Percentiles rank a stretch among this genome's conserved stretches.
Evolutionary conservation across 2,797 vertebrate species (phyloP).

Genomic region (Malacoctenus gilli): DNA sequence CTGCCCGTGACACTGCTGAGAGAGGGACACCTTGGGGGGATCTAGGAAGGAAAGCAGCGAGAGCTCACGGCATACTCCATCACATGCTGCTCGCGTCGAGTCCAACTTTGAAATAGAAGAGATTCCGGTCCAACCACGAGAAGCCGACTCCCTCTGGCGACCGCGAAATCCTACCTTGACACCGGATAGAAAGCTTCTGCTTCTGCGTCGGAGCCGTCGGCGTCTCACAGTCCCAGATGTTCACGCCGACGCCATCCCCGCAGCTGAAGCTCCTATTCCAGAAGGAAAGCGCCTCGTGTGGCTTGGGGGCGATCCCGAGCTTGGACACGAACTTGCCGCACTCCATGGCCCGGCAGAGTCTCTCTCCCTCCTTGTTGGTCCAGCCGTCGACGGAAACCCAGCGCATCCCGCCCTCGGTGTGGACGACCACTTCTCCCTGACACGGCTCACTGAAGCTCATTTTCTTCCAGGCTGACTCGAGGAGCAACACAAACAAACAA

Average conservation of each 20-base stretch:
- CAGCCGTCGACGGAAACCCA: constrained; percentile 29
- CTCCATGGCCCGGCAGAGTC: constrained; percentile 55
- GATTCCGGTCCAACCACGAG: no score
- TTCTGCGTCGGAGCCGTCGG: rapidly evolving
- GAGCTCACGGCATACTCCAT: no score
- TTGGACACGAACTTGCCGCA: constrained; percentile 40
- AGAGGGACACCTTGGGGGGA: rapidly evolving
- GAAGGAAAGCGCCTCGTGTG: not conserved
- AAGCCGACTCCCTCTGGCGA: no score
- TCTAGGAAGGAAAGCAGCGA: constrained; percentile 35
- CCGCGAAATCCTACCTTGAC: constrained; percentile 61
- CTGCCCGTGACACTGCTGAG: not conserved
- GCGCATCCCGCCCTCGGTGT: rapidly evolving
- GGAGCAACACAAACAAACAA: no score
- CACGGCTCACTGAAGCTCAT: constrained; percentile 41
- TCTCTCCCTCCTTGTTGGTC: rapidly evolving
- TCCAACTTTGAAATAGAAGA: no score
- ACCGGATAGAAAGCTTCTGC: constrained; percentile 41
- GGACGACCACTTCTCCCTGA: constrained; percentile 46
- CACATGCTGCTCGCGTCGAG: no score
- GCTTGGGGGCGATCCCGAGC: rapidly evolving
- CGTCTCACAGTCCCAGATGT: constrained; percentile 66
- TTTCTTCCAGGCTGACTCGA: constrained; percentile 41
- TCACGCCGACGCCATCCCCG: rapidly evolving
- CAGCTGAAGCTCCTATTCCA: constrained; percentile 52